Evolutionary conservation across 2,113 vertebrate species (phyloP), one percentile per base, ranked within the genome.

Genomic region (Spheniscus mendiculus): DNA sequence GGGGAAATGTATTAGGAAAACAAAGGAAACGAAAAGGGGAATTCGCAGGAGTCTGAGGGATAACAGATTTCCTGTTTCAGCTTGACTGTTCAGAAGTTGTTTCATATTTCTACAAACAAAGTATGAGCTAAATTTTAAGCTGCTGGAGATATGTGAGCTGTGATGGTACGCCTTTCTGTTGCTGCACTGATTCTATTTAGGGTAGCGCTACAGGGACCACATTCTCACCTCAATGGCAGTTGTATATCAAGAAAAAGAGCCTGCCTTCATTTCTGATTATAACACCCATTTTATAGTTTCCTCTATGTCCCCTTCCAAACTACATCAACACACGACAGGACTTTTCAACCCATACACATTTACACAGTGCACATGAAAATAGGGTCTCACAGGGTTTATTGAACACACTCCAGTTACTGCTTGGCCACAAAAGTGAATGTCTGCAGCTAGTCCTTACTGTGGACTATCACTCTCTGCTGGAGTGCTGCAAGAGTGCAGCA

Each of bases 41-140:
- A 74, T 70, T 42, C 83, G 36, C n/a, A 88, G 47, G 78, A 74
- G 72, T 82, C 59, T 15, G 30, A 78, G 66, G 76, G 70, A 92
- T 66, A 90, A 86, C 22, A 77, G 52, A 85, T 66, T 94, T 89
- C 72, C 49, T 74, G 50, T 78, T 97, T 92, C 42, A 78, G 44
- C 14, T 67, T 73, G 62, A 80, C 42, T 80, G 45, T 62, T 95
- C 58, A 92, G 34, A 94, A 91, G 8, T 50, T 4, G 6, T 65
- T 78, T 73, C 63, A 17, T 76, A 71, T 86, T 93, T 89, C 90
- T 92, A 47, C 27, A 74, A 91, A 92, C 5, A 61, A 90, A 89
- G 32, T n/a, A 36, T 34, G 52, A 95, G 70, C 61, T 94, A 73
- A 69, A 74, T 80, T n/a, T 83, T 55, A 62, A n/a, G 44, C 9